A percentile compares a stretch with the other conserved stretches of the same genome.
Evolutionary conservation across 2,888 invertebrate species (phyloP).

Genomic region (Pheosia tremula): DNA sequence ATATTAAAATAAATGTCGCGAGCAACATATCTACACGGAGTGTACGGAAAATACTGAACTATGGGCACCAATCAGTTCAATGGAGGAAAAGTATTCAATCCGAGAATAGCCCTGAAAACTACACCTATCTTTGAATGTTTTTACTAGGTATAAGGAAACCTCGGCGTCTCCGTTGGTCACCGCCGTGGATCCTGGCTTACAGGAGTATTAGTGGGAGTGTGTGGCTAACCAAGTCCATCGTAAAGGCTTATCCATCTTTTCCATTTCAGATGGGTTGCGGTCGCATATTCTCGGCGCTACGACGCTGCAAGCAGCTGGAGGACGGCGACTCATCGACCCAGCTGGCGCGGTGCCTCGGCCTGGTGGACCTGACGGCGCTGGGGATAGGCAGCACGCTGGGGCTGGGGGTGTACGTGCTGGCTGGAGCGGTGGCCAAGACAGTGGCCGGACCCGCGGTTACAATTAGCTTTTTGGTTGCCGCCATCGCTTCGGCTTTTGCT

Average conservation of each 20-base stretch:
- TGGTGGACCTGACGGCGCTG: constrained; percentile 93
- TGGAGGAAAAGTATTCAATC: too few relatives aligned
- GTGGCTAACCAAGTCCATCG: too few relatives aligned
- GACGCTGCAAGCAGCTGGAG: constrained; percentile 78
- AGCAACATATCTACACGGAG: too few relatives aligned
- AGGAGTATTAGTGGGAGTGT: too few relatives aligned
- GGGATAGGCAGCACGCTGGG: constrained; percentile 96
- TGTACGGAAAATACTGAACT: too few relatives aligned
- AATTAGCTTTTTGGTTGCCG: constrained; percentile 95
- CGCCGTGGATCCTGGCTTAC: too few relatives aligned
- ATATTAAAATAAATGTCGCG: too few relatives aligned
- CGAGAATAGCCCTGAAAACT: too few relatives aligned
- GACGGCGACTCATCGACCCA: constrained; percentile 69
- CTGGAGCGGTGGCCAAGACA: constrained; percentile 93
- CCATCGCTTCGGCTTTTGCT: constrained; percentile 96
- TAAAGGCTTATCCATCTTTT: not conserved
- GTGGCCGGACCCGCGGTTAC: constrained; percentile 96
- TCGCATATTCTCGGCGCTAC: constrained; percentile 59
- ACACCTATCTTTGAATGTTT: too few relatives aligned
- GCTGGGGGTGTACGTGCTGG: constrained; percentile 97
- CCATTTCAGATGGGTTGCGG: constrained; percentile 67
- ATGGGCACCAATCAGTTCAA: too few relatives aligned
- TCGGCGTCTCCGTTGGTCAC: too few relatives aligned
- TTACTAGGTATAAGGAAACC: too few relatives aligned
- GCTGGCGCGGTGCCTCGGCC: constrained; percentile 88